Evolutionary conservation across 2,113 vertebrate genomes (phyloP).

Genomic region (Nannospalax galili): DNA sequence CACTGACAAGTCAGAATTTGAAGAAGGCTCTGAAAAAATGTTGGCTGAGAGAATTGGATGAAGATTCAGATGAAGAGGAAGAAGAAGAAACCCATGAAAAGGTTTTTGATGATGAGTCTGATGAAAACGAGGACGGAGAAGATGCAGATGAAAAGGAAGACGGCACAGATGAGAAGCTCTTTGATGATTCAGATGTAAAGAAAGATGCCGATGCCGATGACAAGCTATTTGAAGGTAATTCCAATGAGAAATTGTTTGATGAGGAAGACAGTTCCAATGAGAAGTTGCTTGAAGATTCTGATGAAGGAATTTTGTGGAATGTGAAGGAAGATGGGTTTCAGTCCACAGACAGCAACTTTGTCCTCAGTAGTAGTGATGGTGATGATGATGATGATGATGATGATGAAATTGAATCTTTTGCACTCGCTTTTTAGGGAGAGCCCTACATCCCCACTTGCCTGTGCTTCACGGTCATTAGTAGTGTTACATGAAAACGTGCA

Average conservation of each 20-base stretch:
- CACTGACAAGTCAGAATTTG: slow-evolving; percentile 62
- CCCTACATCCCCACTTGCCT: slow-evolving; percentile 71
- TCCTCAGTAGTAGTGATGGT: slow-evolving; percentile 91
- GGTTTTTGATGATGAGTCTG: neutral
- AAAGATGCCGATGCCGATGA: slow-evolving; percentile 43
- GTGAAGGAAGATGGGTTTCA: slow-evolving; percentile 74
- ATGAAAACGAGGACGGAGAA: neutral
- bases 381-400: slow-evolving; percentile 61
- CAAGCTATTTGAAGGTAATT: slow-evolving; percentile 60
- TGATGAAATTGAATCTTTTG: slow-evolving; percentile 60
- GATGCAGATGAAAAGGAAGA: neutral
- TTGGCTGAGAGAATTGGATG: slow-evolving; percentile 62
- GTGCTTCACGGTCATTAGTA: slow-evolving; percentile 77
- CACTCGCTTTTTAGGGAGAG: slow-evolving; percentile 74
- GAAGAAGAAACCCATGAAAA: slow-evolving; percentile 21
- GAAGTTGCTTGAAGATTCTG: slow-evolving; percentile 64
- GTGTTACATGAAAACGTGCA: slow-evolving; percentile 72
- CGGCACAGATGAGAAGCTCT: slow-evolving; percentile 55
- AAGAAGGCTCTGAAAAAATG: slow-evolving; percentile 60
- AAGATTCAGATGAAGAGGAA: slow-evolving; percentile 61
- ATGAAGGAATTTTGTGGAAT: slow-evolving; percentile 33
- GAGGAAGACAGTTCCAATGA: slow-evolving; percentile 47
- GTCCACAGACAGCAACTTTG: slow-evolving; percentile 95
- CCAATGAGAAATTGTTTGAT: slow-evolving; percentile 59
- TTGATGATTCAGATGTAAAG: slow-evolving; percentile 55